Evolutionary conservation across 2,797 vertebrate genomes (phyloP).

Genomic region (Chaetodon trifasciatus): DNA sequence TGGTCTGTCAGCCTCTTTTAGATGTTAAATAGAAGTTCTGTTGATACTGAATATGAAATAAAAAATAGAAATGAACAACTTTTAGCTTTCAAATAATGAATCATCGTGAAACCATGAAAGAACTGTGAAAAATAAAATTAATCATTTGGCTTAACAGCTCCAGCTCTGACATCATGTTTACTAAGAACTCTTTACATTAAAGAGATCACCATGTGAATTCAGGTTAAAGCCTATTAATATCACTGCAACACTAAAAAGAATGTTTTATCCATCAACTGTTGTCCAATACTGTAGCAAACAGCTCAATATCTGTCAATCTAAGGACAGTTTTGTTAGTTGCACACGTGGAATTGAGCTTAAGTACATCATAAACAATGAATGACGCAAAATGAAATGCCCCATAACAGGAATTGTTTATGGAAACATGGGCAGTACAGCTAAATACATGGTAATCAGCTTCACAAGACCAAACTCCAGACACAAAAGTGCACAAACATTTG

Average conservation of each 20-base stretch:
- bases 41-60: not conserved
- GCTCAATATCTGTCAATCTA: not conserved
- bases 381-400: constrained; percentile 27
- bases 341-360: constrained; percentile 39
- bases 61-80: not conserved
- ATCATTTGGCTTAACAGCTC: not conserved
- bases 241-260: constrained; percentile 1
- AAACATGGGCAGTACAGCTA: constrained; percentile 36
- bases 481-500: constrained; percentile 29
- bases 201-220: constrained; percentile 10
- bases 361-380: constrained; percentile 36
- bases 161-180: not conserved
- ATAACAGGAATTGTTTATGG: constrained; percentile 37
- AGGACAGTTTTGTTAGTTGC: constrained; percentile 23
- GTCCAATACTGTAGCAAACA: not conserved
- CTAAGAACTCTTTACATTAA: not conserved
- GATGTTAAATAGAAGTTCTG: not conserved
- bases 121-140: not conserved
- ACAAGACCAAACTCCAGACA: constrained; percentile 29
- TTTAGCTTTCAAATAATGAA: not conserved
- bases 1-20: not conserved
- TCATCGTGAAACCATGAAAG: not conserved
- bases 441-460: constrained; percentile 21
- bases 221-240: constrained; percentile 17
- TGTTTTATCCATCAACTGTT: constrained; percentile 20